Base-by-base conservation (phyloP, 2,113 vertebrate species). In the Crypturellus undulatus region DNA sequence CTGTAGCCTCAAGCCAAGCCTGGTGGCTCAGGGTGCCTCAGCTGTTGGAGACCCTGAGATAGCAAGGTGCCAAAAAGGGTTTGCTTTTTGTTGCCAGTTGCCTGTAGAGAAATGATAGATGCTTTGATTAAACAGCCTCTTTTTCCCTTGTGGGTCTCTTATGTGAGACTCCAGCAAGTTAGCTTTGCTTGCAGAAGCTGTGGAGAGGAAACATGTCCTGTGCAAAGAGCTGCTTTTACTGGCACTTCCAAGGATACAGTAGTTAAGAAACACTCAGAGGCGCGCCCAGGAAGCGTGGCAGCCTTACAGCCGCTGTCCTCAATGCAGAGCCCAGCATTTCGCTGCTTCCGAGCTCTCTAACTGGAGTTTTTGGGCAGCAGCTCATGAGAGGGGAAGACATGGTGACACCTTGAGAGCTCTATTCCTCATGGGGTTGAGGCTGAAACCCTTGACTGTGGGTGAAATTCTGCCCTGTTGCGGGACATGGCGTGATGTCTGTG, bases 291-390 rank as follows among this genome's bases (percentile, higher is more conserved):
- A 79, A 17, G 24, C 10, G 42, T 22, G 17, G 36, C 34, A 24
- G 21, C 21, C 25, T 84, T 2, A 1, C 4, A 4, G 60, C 15
- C 0, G 1, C 26, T 13, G 4, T 45, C n/a, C 36, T 58, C 2
- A 5, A 72, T 79, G 42, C 10, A 79, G 45, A 45, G 56, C 26
- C 38, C 26, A 20, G 24, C 25, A 10, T 49, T 75, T 75, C 25
- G 19, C 13, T 3, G 5, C 47, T 38, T 28, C 5, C 5, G 16
- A 60, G 49, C 28, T 77, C 63, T 69, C 18, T 52, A 58, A 9
- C 34, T 34, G 43, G 63, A 68, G 40, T 14, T 26, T 62, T 64
- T 77, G 45, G 79, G 45, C 1, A 1, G 58, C 22, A 28, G 34
- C 22, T 64, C 60, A 40, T 59, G 68, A 42, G 5, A 8, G 49